phyloP scores from a whole-genome alignment of 2,113 vertebrate genomes.

The Notarius lentiginosus region DNA sequence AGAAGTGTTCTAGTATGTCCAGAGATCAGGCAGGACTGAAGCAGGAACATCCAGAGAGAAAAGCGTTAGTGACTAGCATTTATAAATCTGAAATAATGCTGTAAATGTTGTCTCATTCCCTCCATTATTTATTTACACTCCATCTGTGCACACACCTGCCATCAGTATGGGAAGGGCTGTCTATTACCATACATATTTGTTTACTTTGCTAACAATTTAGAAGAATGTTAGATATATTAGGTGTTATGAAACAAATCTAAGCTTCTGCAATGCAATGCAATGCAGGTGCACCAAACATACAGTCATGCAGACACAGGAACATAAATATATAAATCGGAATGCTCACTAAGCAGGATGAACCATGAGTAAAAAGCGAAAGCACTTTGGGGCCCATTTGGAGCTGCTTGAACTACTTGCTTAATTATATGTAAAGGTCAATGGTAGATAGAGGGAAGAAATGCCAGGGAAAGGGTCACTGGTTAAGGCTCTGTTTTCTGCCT shows the following conservation, averaged over 20 bases:
- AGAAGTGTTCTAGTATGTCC: background rate
- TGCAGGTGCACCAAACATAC: background rate
- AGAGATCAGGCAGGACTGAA: background rate
- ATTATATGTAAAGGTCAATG: conserved; percentile 70
- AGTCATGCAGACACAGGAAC: background rate
- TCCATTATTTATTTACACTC: conserved; percentile 23
- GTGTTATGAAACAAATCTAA: background rate
- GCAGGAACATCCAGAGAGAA: background rate
- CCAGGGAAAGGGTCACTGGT: conserved; percentile 52
- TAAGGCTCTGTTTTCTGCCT: conserved; percentile 56
- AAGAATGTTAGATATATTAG: background rate
- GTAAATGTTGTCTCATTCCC: background rate
- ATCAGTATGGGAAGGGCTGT: background rate
- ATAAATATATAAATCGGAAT: conserved; percentile 37
- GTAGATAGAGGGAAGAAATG: conserved; percentile 54
- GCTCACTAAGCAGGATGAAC: conserved; percentile 47
- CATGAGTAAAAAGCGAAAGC: conserved; percentile 45
- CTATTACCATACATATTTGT: conserved; percentile 6
- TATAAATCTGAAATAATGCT: conserved; percentile 5
- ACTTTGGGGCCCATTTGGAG: conserved; percentile 66
- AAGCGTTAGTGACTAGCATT: background rate
- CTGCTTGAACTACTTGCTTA: conserved; percentile 70
- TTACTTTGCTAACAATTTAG: conserved; percentile 11
- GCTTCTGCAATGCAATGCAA: background rate
- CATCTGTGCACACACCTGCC: conserved; percentile 24